Evolutionary conservation across 2,113 vertebrate genomes (phyloP), one percentile per base, ranked within the genome.

Genomic region (Colinus virginianus): DNA sequence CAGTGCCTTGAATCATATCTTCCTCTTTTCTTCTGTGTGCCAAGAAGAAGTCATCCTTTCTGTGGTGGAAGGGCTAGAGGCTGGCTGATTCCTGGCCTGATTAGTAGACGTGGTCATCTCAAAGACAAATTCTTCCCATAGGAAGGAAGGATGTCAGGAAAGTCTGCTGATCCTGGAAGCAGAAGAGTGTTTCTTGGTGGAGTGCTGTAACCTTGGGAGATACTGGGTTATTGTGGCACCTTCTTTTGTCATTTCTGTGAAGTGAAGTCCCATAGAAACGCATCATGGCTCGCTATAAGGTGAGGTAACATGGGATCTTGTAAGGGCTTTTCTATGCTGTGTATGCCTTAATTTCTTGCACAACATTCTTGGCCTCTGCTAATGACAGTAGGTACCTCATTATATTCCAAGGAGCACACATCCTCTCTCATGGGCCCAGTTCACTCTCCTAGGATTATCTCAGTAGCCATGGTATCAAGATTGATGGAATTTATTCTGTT

Each of bases 311-410:
- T 23, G 16, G 5, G 3, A 1, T 36, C 30, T 61, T 83, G 40
- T 38, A 48, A 78, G 53, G 61, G 20, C 14, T 84, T 64, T 18
- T 61, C 45, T n/a, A 8, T 25, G 40, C n/a, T 61, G 32, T 20
- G 38, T 7, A 43, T 45, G 11, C 46, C 32, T 88, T 70, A 5
- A 45, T 32, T 88, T 20, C 2, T 32, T 86, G 3, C 32, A 5
- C 10, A 18, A 79, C 76, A 32, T n/a, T 7, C 16, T 75, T 64
- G 6, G 7, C 21, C n/a, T 76, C 88, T 90, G 22, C 26, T 49
- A 74, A 1, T 0, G 0, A 30, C 32, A 26, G 3, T 2, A 23
- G 23, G 40, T 16, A 43, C 62, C 1, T 0, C 9, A 56, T 7
- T 5, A 13, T 72, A 9, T 58, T 82, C 42, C 58, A 28, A 10